Evolutionary conservation across 1,140 invertebrate species (phyloP).

Genomic region (Oscheius sp.): DNA sequence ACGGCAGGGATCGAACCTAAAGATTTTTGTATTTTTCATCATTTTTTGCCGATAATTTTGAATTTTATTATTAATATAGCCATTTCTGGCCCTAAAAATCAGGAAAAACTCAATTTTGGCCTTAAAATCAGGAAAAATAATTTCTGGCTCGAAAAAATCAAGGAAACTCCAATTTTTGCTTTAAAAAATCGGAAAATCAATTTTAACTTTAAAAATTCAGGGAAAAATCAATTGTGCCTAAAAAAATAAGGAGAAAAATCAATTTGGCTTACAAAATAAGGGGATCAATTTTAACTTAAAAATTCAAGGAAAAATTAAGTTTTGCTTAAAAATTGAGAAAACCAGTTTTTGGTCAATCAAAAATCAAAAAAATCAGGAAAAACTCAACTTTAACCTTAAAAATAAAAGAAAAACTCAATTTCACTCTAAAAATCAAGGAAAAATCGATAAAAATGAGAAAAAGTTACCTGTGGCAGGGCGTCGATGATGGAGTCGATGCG

Average conservation of each 20-base stretch:
- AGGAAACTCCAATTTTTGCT: too few relatives aligned
- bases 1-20: slow-evolving; percentile 30
- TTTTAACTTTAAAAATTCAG: too few relatives aligned
- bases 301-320: background rate
- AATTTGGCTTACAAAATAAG: too few relatives aligned
- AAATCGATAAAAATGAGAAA: background rate
- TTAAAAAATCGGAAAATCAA: background rate
- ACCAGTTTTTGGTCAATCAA: background rate
- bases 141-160: too few relatives aligned
- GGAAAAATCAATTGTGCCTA: too few relatives aligned
- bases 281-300: background rate
- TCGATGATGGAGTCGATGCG: background rate
- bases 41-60: background rate
- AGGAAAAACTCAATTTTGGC: background rate
- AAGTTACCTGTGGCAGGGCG: background rate
- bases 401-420: background rate
- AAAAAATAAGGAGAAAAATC: too few relatives aligned
- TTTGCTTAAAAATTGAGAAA: background rate
- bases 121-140: background rate
- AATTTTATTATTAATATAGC: background rate
- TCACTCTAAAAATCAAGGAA: too few relatives aligned
- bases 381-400: background rate
- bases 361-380: background rate
- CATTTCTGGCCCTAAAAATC: background rate
- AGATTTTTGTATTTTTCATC: background rate